phyloP scores from a whole-genome alignment of 2,797 vertebrate genomes.

The Diplodus puntazzo region DNA sequence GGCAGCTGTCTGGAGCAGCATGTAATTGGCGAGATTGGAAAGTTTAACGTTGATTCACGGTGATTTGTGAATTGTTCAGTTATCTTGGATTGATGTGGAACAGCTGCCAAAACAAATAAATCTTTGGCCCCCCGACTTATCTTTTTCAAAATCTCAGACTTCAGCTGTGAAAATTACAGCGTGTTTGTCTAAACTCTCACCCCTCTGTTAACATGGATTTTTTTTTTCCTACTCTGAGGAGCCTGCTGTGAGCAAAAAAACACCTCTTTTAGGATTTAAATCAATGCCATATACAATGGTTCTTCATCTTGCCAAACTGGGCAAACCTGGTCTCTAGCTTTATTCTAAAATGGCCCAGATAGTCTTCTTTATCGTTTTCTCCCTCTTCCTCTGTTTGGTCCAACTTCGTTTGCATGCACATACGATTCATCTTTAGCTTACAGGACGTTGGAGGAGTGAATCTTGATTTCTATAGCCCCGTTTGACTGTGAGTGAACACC shows the following conservation, averaged over 20 bases:
- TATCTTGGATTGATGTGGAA: slow-evolving; percentile 44
- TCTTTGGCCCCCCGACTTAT: slow-evolving; percentile 50
- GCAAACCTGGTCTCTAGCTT: slow-evolving; percentile 4
- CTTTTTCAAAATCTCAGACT: slow-evolving; percentile 32
- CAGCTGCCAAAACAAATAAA: slow-evolving; percentile 52
- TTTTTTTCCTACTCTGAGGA: slow-evolving; percentile 27
- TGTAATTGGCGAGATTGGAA: slow-evolving; percentile 40
- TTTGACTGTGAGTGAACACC: slow-evolving; percentile 38
- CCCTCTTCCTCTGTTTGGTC: not conserved
- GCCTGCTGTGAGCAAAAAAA: slow-evolving; percentile 34
- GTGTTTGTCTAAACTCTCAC: slow-evolving; percentile 24
- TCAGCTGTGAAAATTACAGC: slow-evolving; percentile 45
- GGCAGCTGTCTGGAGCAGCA: slow-evolving; percentile 2
- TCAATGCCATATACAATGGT: slow-evolving; percentile 30
- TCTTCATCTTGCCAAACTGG: slow-evolving; percentile 20
- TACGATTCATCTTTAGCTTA: slow-evolving; percentile 1
- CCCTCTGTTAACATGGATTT: slow-evolving; percentile 29
- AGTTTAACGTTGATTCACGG: slow-evolving; percentile 35
- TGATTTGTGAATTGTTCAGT: slow-evolving; percentile 9
- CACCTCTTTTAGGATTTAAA: slow-evolving; percentile 51
- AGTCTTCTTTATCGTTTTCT: not conserved
- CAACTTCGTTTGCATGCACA: slow-evolving; percentile 13
- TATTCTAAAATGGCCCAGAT: slow-evolving; percentile 14
- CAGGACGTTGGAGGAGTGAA: slow-evolving; percentile 13
- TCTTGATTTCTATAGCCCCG: slow-evolving; percentile 28